These are phyloP conservation scores for Danio aesculapii DNA, from an alignment of 2,797 vertebrate species.

Conservation along the genomic window DNA sequence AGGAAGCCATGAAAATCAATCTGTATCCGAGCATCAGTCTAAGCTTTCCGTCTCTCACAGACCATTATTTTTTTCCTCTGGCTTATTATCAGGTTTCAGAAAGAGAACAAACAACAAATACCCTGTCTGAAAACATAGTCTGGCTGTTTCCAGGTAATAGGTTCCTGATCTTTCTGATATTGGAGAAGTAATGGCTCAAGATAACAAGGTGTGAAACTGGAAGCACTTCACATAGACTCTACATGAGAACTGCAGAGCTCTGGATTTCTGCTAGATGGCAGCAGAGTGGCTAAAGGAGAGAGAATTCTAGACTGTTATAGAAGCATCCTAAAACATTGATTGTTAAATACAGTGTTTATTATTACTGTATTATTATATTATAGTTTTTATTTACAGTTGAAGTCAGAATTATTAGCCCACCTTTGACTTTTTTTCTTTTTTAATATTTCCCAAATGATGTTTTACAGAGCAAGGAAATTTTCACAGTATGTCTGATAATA, in stretches of 20 bases:
- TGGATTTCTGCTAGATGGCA: slow-evolving; percentile 11
- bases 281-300: slow-evolving; percentile 32
- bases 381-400: no score
- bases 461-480: no score
- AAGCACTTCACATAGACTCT: not conserved
- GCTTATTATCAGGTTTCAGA: not conserved
- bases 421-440: no score
- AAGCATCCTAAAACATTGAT: no score
- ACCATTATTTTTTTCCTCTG: not conserved
- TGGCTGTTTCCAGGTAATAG: slow-evolving; percentile 11
- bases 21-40: not conserved
- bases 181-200: not conserved
- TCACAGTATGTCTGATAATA: no score
- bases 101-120: not conserved
- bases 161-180: slow-evolving; percentile 5
- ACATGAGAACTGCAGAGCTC: not conserved
- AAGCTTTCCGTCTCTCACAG: not conserved
- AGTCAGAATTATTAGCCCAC: no score
- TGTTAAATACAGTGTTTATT: no score
- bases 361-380: no score
- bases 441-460: no score
- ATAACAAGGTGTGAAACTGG: not conserved
- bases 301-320: not conserved
- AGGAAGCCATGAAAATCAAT: not conserved
- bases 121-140: not conserved